A percentile compares a stretch with the other conserved stretches of the same genome.
Conservation (phyloP, 2,113 vertebrate species). For the Ploceus nigricollis region DNA sequence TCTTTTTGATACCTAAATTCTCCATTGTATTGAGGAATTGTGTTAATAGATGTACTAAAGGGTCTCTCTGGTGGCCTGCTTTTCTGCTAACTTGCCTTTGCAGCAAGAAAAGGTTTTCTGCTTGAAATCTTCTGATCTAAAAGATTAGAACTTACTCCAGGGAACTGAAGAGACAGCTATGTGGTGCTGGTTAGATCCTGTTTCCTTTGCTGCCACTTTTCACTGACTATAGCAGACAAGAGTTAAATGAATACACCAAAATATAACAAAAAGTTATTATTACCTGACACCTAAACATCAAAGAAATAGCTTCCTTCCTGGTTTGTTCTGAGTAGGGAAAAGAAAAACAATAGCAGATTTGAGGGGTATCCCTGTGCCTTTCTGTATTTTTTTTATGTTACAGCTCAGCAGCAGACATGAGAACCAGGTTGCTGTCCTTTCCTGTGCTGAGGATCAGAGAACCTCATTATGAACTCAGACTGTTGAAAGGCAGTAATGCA, state of each 20-base stretch:
- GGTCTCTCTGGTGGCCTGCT: background rate
- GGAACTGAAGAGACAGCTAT: background rate
- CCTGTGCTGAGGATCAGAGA: background rate
- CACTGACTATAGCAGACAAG: background rate
- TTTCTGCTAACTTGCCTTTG: background rate
- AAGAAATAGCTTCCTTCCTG: background rate
- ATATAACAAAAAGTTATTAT: background rate
- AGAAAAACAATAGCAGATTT: background rate
- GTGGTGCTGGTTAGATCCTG: background rate
- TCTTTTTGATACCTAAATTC: background rate
- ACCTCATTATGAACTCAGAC: background rate
- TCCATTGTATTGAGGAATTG: background rate
- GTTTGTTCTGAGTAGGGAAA: background rate
- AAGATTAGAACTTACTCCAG: background rate
- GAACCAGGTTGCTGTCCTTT: background rate
- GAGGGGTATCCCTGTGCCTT: background rate
- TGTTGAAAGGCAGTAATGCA: background rate
- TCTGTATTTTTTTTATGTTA: background rate
- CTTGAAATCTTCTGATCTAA: background rate
- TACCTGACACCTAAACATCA: background rate
- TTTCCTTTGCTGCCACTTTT: background rate
- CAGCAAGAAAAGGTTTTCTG: background rate
- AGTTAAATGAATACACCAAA: background rate
- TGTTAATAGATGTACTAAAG: background rate
- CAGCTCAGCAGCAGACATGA: background rate